Conservation (phyloP, 2,113 vertebrate species). For the Heloderma charlesbogerti region DNA sequence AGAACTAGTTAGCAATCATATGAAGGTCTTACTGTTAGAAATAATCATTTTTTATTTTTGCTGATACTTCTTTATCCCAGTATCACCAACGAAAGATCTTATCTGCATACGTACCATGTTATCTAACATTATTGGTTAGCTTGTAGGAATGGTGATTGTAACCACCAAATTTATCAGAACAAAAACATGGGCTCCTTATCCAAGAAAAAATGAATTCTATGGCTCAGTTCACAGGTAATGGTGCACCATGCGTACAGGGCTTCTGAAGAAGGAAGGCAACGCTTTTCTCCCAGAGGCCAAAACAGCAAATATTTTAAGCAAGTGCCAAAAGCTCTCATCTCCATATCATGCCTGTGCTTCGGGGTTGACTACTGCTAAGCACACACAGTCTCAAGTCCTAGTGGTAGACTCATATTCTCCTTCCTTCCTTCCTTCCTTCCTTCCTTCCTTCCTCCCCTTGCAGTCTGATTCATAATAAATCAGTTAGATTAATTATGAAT, state of each 20-base stretch:
- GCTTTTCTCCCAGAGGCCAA: neutral
- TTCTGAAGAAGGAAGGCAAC: neutral
- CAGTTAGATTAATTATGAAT: neutral
- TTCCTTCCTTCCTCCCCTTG: too few species aligned
- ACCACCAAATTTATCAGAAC: slow-evolving; percentile 14
- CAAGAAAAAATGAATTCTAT: slow-evolving; percentile 32
- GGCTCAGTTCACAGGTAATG: neutral
- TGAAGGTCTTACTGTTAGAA: slow-evolving; percentile 43
- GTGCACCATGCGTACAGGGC: neutral
- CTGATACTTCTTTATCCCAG: slow-evolving; percentile 39
- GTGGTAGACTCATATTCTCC: too few species aligned
- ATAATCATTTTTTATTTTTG: neutral
- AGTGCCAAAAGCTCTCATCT: too few species aligned
- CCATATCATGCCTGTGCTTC: too few species aligned
- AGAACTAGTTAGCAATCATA: neutral
- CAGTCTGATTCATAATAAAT: too few species aligned
- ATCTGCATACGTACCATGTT: slow-evolving; percentile 28
- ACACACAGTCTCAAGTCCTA: too few species aligned
- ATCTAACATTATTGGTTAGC: slow-evolving; percentile 34
- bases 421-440: too few species aligned
- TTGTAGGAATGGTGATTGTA: slow-evolving; percentile 35
- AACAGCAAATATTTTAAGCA: neutral
- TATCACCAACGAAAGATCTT: slow-evolving; percentile 50
- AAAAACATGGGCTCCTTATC: slow-evolving; percentile 34
- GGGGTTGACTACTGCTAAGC: too few species aligned